phyloP scores from a whole-genome alignment of 2,797 vertebrate species.

The Esox lucius region DNA sequence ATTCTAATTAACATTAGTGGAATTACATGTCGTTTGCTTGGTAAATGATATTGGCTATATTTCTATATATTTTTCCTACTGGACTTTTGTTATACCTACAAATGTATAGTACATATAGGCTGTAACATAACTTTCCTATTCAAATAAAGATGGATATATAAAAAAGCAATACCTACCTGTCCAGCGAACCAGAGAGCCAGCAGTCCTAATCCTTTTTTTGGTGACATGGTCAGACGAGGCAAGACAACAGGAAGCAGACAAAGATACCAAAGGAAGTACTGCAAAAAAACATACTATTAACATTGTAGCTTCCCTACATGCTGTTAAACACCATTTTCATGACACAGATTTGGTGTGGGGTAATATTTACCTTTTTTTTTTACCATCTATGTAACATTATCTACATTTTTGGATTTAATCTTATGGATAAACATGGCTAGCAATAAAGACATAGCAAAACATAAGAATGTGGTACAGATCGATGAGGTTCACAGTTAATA shows the following conservation, averaged over 20 bases:
- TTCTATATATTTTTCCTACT: too few relatives aligned
- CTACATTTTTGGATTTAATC: neutral
- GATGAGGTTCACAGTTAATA: neutral
- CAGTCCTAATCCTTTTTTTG: constrained; percentile 66
- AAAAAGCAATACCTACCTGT: constrained; percentile 68
- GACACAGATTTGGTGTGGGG: neutral
- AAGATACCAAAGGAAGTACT: constrained; percentile 95
- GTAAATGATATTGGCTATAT: too few relatives aligned
- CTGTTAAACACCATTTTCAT: neutral
- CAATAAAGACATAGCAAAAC: neutral
- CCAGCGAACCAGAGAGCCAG: constrained; percentile 86
- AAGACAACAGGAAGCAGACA: constrained; percentile 88
- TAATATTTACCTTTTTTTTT: too few relatives aligned
- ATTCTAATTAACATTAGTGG: too few relatives aligned
- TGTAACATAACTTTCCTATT: neutral
- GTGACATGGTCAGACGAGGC: constrained; percentile 78
- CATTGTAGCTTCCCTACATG: neutral
- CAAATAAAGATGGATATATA: too few relatives aligned
- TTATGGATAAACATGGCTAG: neutral
- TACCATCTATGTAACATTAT: neutral
- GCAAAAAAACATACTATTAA: neutral
- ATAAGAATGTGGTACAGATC: neutral
- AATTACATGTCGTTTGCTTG: too few relatives aligned
- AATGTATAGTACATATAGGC: neutral
- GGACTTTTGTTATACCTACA: neutral